phyloP scores from a whole-genome alignment of 53 echinoderm and acorn worm genomes.

The Echinarachnius parma region DNA sequence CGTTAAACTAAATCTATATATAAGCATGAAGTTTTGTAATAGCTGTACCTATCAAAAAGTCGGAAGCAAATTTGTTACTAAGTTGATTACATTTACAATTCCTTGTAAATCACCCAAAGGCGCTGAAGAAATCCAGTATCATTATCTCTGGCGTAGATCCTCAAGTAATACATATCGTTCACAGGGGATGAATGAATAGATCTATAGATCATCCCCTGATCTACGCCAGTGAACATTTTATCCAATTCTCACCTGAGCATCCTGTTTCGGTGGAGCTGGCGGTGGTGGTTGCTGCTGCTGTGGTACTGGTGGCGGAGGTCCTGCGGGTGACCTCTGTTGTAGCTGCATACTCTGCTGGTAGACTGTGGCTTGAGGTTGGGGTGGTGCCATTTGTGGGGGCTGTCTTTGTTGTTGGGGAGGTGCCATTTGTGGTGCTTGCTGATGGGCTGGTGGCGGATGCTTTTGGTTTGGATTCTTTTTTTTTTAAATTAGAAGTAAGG shows the following conservation, averaged over 20 bases:
- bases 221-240: too few species aligned
- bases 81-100: too few species aligned
- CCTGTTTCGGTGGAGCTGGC: conserved; percentile 24
- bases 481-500: not conserved
- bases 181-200: too few species aligned
- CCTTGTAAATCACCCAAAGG: too few species aligned
- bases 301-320: conserved; percentile 24
- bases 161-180: too few species aligned
- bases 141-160: too few species aligned
- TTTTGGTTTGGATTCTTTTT: conserved; percentile 16
- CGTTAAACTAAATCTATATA: too few species aligned
- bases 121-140: too few species aligned
- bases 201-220: too few species aligned
- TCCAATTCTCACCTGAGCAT: conserved; percentile 7
- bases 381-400: conserved; percentile 38
- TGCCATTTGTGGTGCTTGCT: not conserved
- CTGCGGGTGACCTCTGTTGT: conserved; percentile 43
- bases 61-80: too few species aligned
- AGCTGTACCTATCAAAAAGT: too few species aligned
- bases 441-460: conserved; percentile 5
- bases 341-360: conserved; percentile 34
- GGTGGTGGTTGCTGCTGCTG: conserved; percentile 29
- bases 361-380: conserved; percentile 20
- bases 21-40: too few species aligned
- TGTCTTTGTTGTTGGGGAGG: conserved; percentile 17